Evolutionary conservation across 2,888 invertebrate genomes (phyloP), one percentile per base, ranked within the genome.

Genomic region (Zootermopsis nevadensis): DNA sequence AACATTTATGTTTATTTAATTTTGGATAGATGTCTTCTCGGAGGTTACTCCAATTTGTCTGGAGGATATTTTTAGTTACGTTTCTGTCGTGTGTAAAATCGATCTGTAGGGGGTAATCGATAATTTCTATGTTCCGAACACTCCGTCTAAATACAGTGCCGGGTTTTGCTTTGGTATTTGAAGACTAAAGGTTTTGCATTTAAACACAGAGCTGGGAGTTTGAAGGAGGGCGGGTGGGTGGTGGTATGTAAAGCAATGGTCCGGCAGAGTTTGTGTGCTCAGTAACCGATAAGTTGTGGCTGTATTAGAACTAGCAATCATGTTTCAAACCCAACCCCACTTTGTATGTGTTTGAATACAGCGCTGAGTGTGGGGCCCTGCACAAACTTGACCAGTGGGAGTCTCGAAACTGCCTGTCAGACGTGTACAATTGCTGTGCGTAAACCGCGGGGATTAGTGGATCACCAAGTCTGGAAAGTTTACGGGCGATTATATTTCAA

Each of bases 401-500:
- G 19, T 69, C 69, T 69, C 31, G 6, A 60, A 60, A 60, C 60
- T 27, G 27, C 60, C 2, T 60, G 27, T 60, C 60, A 30, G 69
- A 69, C 4, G 33, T 69, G 33, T 69, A 69, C 33, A 33, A 69
- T 69, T 69, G 33, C 1, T 69, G 1, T 31, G 33, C 19, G 22
- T 31, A 33, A 69, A 69, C 15, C 69, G 15, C 30, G 2, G 31
- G 33, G 69, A 33, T 33, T 69, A 33, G 6, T 6, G 33, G 33
- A 33, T 22, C 12, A 33, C 33, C 69, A 69, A 1, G 69, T 33
- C 27, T 69, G 12, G 6, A 22, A 33, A 19, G 69, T 33, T 69
- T 69, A 69, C 12, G 69, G 24, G 19, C 15, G 69, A n/a, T 69
- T 69, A 69, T 69, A 69, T 69, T 69, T 69, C 33, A 33, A 33